Evolutionary conservation across 2,113 vertebrate species (phyloP).

Genomic region (Dissostichus mawsoni): DNA sequence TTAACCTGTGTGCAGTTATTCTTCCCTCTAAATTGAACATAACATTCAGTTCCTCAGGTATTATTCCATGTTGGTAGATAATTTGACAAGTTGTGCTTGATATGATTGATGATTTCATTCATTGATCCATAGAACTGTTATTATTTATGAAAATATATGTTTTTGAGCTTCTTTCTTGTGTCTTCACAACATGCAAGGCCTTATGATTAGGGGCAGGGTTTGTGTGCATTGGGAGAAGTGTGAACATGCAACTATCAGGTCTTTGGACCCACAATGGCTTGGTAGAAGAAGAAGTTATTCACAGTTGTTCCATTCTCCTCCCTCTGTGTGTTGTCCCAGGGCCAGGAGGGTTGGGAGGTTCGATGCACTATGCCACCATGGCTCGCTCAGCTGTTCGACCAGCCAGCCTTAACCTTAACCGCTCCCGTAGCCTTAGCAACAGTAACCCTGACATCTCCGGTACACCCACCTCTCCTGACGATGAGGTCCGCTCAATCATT

Average conservation of each 20-base stretch:
- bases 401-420: constrained; percentile 95
- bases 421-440: constrained; percentile 98
- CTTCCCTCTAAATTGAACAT: not conserved
- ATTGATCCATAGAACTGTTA: not conserved
- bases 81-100: not conserved
- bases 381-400: constrained; percentile 95
- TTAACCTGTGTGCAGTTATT: constrained; percentile 4
- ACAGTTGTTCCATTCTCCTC: not conserved
- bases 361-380: constrained; percentile 98
- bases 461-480: constrained; percentile 95
- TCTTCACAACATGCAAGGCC: not conserved
- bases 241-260: not conserved
- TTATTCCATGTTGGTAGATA: not conserved
- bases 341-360: constrained; percentile 94
- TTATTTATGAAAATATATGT: not conserved
- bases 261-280: not conserved
- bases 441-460: constrained; percentile 98
- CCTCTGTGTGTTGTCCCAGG: constrained; percentile 78
- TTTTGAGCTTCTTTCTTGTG: not conserved
- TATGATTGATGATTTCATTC: not conserved
- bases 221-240: not conserved
- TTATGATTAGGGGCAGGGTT: not conserved
- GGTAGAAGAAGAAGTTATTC: not conserved
- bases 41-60: not conserved
- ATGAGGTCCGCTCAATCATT: constrained; percentile 97